These are phyloP conservation scores for Tychaedon coryphoeus DNA, from an alignment of 2,113 vertebrate genomes.

Conservation along the genomic window DNA sequence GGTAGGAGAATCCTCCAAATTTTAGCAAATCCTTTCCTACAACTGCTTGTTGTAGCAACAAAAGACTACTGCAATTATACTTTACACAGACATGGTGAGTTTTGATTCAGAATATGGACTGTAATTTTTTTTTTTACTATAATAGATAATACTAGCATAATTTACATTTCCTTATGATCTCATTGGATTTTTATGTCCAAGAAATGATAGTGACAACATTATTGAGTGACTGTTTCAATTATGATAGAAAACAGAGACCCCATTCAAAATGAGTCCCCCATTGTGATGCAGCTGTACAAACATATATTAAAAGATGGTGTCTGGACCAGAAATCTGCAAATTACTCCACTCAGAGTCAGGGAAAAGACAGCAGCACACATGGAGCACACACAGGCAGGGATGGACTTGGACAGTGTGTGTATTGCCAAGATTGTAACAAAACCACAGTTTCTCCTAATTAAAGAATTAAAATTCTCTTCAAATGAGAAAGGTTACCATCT, in stretches of 20 bases:
- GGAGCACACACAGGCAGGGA: not conserved
- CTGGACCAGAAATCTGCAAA: not conserved
- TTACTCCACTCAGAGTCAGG: not conserved
- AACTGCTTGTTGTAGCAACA: not conserved
- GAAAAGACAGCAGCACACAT: not conserved
- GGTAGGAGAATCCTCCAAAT: not conserved
- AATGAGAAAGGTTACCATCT: not conserved
- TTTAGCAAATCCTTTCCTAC: not conserved
- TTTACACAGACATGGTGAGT: not conserved
- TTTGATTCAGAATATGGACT: not conserved
- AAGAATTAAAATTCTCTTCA: not conserved
- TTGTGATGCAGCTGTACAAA: not conserved
- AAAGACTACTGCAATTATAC: not conserved
- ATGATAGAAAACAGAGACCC: not conserved
- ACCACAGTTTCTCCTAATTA: not conserved
- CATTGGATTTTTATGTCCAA: not conserved
- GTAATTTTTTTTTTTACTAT: not conserved
- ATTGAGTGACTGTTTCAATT: not conserved
- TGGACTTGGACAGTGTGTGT: fast-evolving
- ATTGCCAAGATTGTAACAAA: not conserved
- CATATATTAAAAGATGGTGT: not conserved
- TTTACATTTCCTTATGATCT: not conserved
- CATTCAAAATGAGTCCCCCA: not conserved
- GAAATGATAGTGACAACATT: not conserved
- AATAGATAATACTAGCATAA: not conserved